phyloP scores from a whole-genome alignment of 2,888 invertebrate species.

The Ophion obscuratus region DNA sequence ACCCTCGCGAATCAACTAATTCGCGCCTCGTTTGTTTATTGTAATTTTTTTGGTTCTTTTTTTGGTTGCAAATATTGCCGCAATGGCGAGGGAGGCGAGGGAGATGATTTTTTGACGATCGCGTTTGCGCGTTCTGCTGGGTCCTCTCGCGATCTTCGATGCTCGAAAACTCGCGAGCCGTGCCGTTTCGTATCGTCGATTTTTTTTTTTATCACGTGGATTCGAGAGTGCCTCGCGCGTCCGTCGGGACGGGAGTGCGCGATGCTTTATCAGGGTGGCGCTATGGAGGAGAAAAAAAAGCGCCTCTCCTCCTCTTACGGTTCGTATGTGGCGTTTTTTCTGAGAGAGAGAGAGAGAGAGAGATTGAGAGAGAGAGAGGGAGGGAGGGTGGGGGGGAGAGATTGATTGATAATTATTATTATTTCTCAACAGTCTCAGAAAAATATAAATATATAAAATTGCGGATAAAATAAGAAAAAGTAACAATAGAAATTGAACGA shows the following conservation, averaged over 20 bases:
- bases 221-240: background rate
- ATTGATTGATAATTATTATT: no score
- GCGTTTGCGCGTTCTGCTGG: background rate
- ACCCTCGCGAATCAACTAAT: background rate
- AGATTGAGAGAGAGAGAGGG: no score
- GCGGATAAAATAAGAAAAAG: no score
- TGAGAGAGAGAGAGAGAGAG: background rate
- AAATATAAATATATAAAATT: no score
- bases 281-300: constrained; percentile 39
- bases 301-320: constrained; percentile 32
- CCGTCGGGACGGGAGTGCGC: background rate
- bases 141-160: constrained; percentile 23
- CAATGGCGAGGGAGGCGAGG: no score
- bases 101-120: constrained; percentile 11
- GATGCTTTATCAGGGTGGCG: constrained; percentile 28
- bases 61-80: no score
- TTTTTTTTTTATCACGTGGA: constrained; percentile 6
- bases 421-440: no score
- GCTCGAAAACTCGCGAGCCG: background rate
- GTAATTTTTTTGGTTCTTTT: no score
- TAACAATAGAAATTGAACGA: no score
- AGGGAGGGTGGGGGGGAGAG: no score
- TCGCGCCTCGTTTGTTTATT: background rate
- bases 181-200: background rate
- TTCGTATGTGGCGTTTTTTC: constrained; percentile 49